phyloP scores from a whole-genome alignment of 2,888 invertebrate genomes.

The Hedychridium roseum region DNA sequence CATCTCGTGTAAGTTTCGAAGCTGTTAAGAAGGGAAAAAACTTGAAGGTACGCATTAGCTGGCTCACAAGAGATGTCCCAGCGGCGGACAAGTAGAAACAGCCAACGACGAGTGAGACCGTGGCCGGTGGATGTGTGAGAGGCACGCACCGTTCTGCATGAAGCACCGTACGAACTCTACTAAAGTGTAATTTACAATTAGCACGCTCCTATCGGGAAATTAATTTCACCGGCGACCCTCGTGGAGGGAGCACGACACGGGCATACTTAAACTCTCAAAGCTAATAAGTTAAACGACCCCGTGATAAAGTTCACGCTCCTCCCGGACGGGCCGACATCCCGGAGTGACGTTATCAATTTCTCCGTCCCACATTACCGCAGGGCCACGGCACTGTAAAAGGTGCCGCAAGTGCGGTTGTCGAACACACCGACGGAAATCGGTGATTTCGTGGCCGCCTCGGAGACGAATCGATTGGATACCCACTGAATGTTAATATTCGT shows the following conservation, averaged over 20 bases:
- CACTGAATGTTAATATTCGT: no score
- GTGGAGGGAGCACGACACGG: conserved; percentile 13
- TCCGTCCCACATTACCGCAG: neutral
- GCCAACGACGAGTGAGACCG: no score
- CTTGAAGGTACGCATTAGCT: no score
- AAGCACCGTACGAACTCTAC: no score
- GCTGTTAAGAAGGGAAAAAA: no score
- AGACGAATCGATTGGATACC: conserved; percentile 25
- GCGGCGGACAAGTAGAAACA: no score
- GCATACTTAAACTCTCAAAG: conserved; percentile 15
- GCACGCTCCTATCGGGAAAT: conserved; percentile 24
- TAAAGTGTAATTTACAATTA: conserved; percentile 32
- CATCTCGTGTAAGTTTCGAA: no score
- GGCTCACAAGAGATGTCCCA: no score
- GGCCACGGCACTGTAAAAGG: neutral
- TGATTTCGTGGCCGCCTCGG: conserved; percentile 8
- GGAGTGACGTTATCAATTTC: conserved; percentile 21
- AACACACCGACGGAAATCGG: conserved; percentile 5
- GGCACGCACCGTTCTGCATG: no score
- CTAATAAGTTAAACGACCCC: conserved; percentile 20
- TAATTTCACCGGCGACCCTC: conserved; percentile 24
- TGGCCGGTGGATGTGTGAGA: no score
- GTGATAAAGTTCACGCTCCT: conserved; percentile 1
- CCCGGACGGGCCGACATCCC: conserved; percentile 8
- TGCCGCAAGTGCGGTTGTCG: conserved; percentile 11